Evolutionary conservation across 2,888 invertebrate genomes (phyloP).

Genomic region (Pyrgus malvae): DNA sequence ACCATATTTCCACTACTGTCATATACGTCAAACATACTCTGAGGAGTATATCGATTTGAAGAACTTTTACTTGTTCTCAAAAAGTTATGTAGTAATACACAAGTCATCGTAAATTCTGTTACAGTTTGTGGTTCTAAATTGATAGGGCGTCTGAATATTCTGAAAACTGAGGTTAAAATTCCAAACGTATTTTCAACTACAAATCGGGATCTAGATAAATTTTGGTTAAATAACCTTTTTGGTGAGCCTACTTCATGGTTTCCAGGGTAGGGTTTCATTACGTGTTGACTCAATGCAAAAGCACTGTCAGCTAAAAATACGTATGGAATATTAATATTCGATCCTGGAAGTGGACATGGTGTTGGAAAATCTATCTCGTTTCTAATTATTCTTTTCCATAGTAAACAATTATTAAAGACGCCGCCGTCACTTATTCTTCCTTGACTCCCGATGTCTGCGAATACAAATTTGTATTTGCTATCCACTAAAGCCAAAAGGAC

Average conservation of each 20-base stretch:
- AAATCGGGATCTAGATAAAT: conserved; percentile 36
- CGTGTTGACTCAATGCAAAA: conserved; percentile 41
- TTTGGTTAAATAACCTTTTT: conserved; percentile 39
- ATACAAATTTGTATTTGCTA: conserved; percentile 36
- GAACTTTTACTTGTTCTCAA: conserved; percentile 33
- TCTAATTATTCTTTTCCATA: conserved; percentile 15
- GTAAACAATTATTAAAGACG: conserved; percentile 17
- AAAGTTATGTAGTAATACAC: conserved; percentile 43
- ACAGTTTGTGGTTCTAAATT: conserved; percentile 38
- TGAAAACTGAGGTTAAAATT: conserved; percentile 39
- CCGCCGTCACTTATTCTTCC: conserved; percentile 30
- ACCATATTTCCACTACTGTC: conserved; percentile 26
- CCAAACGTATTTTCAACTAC: conserved; percentile 40
- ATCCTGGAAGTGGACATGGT: conserved; percentile 8
- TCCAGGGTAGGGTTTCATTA: conserved; percentile 45
- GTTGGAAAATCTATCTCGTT: conserved; percentile 5
- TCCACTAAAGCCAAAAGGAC: conserved; percentile 26
- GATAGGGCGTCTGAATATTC: conserved; percentile 43
- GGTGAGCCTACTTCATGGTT: conserved; percentile 36
- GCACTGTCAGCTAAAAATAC: conserved; percentile 43
- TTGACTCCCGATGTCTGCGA: conserved; percentile 33
- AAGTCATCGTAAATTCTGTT: conserved; percentile 41
- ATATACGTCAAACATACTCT: conserved; percentile 37
- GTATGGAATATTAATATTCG: conserved; percentile 27
- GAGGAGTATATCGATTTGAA: conserved; percentile 36